Base-by-base conservation (phyloP, 2,113 vertebrate genomes). In the Bagarius yarrelli region DNA sequence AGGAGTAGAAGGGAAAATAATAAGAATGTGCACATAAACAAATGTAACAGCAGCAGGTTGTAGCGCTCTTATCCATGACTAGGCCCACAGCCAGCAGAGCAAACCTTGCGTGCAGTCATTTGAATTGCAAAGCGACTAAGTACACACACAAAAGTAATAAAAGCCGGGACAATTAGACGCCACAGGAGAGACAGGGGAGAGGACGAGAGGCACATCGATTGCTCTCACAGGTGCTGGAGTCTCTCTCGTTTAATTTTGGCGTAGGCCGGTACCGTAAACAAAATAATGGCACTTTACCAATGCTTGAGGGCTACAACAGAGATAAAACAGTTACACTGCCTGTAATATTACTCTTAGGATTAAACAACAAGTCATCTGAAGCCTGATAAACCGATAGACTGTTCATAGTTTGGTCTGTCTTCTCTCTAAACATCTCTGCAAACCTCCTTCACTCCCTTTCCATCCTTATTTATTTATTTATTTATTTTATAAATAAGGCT, bases 121-220 rank as follows among this genome's bases (percentile, higher is more conserved):
- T 91, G 88, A 89, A 88, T 88, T 87, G 91, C 89, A 90, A 90
- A 90, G 91, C 87, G 90, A 88, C 89, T 89, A 88, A 82, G 86
- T 86, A 91, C 88, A 91, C 88, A 92, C 87, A 86, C 44, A 23
- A 84, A 80, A 81, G 66, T 88, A 89, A 92, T 91, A 91, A 92
- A 92, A 89, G 79, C 84, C 87, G 79, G 80, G 87, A 91, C 89
- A 84, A 78, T 84, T 83, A 83, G 91, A 90, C 89, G 88, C 90
- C 90, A 88, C 32, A 53, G 50, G 75, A 86, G 85, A 87, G 85
- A 85, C 87, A 84, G 85, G 83, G 15, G 59, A 59, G 52, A 18
- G 76, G 44, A 40, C n/a, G 27, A 36, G 19, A 67, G 16, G 36
- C 63, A 79, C 12, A 69, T 18, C 19, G 63, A 70, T 21, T 56